Percentiles rank a stretch among this genome's conserved stretches.
Conservation (phyloP, 2,797 vertebrate species). For the Myoxocephalus aenaeus region DNA sequence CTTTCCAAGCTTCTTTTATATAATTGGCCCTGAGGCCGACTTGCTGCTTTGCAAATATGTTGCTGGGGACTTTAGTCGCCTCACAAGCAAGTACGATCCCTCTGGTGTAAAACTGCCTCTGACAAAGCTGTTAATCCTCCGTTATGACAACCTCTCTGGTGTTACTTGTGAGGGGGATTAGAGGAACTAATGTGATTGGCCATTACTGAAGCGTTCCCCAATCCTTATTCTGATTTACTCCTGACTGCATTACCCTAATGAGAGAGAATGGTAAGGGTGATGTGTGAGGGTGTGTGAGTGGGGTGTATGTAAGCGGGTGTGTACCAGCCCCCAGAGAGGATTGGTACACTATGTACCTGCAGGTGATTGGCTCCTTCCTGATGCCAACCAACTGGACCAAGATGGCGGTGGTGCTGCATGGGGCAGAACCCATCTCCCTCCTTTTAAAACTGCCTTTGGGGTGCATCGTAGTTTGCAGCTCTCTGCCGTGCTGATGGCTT, state of each 20-base stretch:
- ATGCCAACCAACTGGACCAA: background rate
- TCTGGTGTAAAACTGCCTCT: background rate
- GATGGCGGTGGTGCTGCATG: background rate
- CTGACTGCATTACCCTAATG: background rate
- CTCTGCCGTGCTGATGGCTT: no score
- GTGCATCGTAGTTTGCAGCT: no score
- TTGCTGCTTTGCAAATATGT: background rate
- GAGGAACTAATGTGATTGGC: constrained; percentile 11
- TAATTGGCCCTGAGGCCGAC: background rate
- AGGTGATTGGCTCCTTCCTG: background rate
- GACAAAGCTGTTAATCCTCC: constrained; percentile 26
- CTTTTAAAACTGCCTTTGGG: no score
- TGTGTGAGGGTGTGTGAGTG: background rate
- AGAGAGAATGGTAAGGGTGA: background rate
- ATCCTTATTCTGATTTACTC: background rate
- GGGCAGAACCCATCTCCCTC: background rate
- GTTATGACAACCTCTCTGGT: constrained; percentile 4
- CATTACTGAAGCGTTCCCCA: background rate
- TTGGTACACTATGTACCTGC: background rate
- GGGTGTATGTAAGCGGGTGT: background rate
- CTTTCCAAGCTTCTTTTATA: background rate
- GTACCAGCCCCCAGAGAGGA: background rate
- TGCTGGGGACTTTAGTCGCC: background rate
- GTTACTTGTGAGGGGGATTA: constrained; percentile 10
- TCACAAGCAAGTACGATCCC: background rate